Conservation (phyloP, 2,888 invertebrate species). For the Thymelicus lineola region DNA sequence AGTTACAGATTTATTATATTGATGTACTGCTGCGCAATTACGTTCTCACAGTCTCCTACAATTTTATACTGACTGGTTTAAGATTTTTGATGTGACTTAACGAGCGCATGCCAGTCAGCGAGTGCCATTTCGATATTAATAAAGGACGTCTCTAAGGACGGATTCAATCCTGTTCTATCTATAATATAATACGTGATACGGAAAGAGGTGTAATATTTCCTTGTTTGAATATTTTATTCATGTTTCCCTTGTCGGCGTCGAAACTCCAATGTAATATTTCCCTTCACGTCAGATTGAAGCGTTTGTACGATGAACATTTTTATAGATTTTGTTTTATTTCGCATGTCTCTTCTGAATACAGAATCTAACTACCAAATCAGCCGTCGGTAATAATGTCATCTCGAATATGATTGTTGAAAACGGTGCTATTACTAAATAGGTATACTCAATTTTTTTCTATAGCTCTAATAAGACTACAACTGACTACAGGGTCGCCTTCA, state of each 20-base stretch:
- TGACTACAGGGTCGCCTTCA: no score
- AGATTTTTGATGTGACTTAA: background rate
- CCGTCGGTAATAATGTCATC: background rate
- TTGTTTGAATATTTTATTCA: constrained; percentile 7
- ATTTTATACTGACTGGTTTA: background rate
- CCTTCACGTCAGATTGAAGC: background rate
- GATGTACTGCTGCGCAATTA: no score
- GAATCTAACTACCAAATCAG: background rate
- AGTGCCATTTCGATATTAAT: background rate
- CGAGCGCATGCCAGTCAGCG: background rate
- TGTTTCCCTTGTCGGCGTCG: background rate
- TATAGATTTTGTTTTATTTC: background rate
- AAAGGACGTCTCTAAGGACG: background rate
- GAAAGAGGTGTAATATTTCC: constrained; percentile 10
- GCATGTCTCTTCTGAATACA: background rate
- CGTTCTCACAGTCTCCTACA: no score
- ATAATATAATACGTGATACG: background rate
- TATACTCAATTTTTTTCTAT: no score
- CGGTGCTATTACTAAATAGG: no score
- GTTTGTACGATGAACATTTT: background rate
- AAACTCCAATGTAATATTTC: background rate
- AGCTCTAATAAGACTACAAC: no score
- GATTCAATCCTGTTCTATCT: background rate
- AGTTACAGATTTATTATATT: no score
- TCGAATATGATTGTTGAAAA: no score